Base-by-base conservation (phyloP, 2,797 vertebrate genomes). In the Tokudaia muenninki region DNA sequence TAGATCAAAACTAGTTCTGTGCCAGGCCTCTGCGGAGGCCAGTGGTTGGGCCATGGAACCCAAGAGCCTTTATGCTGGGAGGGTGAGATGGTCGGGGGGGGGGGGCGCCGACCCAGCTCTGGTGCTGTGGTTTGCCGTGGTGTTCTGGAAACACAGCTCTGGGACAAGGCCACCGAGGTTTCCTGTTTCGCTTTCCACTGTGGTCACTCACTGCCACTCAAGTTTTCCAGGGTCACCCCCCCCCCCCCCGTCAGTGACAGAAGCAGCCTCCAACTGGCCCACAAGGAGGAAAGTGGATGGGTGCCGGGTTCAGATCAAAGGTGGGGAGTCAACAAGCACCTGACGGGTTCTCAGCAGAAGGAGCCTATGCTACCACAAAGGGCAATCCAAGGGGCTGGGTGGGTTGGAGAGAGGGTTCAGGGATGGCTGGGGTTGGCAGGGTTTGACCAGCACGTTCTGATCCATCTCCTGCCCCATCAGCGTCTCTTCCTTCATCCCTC, bases 371-470 rank as follows among this genome's bases (percentile, higher is more conserved):
- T 6, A 0, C 31, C 3, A 0, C 41, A 52, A 61, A 44, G 37
- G 13, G 16, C 70, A 29, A 41, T 12, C n/a, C 37, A 29, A 8
- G 2, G 0, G 34, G 50, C 7, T 57, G 13, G 24, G 29, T 59
- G 50, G 29, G 55, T 44, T 8, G 55, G 34, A 52, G 34, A 77
- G 22, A 34, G 37, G 9, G 0, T 34, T 52, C 26, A 4, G 1
- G 2, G 3, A 61, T 14, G 1, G 61, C 12, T 3, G 10, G 70
- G 13, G 16, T 24, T 17, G 4, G 4, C 55, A 61, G 29, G 17
- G 41, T 78, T 59, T 24, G 61, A 11, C 4, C 11, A 93, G 26
- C 8, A 3, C 0, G 0, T 0, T 1, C 4, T 6, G 0, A 0
- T 19, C 57, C 3, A 3, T 21, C 16, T 12, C 50, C 57, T 0